A percentile compares a stretch with the other conserved stretches of the same genome.
phyloP scores from a whole-genome alignment of 1,140 invertebrate genomes.

The Ephestia elutella region DNA sequence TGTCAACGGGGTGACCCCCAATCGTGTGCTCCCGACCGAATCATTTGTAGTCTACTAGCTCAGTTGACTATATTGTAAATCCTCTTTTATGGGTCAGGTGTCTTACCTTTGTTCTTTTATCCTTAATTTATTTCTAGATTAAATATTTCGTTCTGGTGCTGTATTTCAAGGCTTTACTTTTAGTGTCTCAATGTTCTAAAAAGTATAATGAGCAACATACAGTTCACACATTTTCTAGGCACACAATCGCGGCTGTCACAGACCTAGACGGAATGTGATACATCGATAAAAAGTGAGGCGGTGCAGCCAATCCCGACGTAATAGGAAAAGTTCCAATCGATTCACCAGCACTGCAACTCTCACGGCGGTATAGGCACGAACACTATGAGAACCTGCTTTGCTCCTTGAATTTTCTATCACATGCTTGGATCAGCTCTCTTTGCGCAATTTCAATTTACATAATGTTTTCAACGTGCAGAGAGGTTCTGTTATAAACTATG shows the following conservation, averaged over 20 bases:
- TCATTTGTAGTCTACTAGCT: constrained; percentile 20
- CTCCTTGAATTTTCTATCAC: constrained; percentile 28
- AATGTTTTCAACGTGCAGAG: not conserved
- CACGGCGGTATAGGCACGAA: constrained; percentile 23
- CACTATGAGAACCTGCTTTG: constrained; percentile 27
- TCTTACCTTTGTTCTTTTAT: not conserved
- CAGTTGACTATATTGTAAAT: not conserved
- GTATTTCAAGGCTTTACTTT: too few relatives aligned
- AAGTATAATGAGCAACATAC: not conserved
- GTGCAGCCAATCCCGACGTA: constrained; percentile 41
- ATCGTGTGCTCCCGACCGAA: constrained; percentile 9
- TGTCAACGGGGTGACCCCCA: constrained; percentile 26
- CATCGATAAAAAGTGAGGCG: constrained; percentile 36
- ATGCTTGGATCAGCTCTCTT: constrained; percentile 6
- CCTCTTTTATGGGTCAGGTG: too few relatives aligned
- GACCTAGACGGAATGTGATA: constrained; percentile 17
- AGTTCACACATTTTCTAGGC: not conserved
- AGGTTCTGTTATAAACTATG: too few relatives aligned
- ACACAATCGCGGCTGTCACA: constrained; percentile 8
- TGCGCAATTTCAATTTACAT: constrained; percentile 5
- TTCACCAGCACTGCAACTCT: constrained; percentile 31
- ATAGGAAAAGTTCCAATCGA: constrained; percentile 62
- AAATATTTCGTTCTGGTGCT: too few relatives aligned
- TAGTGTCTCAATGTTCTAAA: too few relatives aligned
- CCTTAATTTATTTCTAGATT: too few relatives aligned